Conservation (phyloP, 2,113 vertebrate genomes). For the Halichoerus grypus region DNA sequence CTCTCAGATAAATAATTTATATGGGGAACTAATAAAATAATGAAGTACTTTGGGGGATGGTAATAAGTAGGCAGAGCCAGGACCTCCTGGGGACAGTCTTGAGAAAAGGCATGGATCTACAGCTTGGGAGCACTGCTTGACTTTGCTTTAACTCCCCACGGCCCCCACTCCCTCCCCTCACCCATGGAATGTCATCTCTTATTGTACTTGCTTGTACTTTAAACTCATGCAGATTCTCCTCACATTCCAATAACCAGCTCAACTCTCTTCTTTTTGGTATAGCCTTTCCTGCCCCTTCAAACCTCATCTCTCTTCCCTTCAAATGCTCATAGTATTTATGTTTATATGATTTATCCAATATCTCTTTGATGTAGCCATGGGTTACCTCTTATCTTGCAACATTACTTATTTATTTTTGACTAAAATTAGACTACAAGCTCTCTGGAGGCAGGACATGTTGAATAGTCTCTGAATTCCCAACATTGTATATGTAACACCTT, state of each 20-base stretch:
- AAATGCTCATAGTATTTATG: not conserved
- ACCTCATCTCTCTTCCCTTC: not conserved
- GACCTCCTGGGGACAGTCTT: not conserved
- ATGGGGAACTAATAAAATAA: slow-evolving; percentile 79
- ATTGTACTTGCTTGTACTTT: not conserved
- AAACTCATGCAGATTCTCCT: not conserved
- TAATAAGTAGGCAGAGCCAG: slow-evolving; percentile 42
- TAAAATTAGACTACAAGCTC: not conserved
- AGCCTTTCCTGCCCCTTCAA: not conserved
- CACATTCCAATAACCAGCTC: not conserved
- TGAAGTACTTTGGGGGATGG: slow-evolving; percentile 56
- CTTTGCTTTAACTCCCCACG: not conserved
- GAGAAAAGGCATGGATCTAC: not conserved
- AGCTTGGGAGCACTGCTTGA: not conserved
- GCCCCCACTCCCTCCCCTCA: fast-evolving
- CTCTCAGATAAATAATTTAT: slow-evolving; percentile 82
- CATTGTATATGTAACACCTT: not conserved
- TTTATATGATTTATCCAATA: not conserved
- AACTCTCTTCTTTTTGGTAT: not conserved
- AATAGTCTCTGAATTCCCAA: not conserved
- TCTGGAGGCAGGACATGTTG: not conserved
- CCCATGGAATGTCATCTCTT: fast-evolving
- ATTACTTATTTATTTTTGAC: not conserved
- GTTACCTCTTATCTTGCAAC: not conserved
- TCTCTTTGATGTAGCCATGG: not conserved